These are phyloP conservation scores for Pipistrellus pipistrellus DNA, from an alignment of 2,797 vertebrate species.

Conservation along the genomic window DNA sequence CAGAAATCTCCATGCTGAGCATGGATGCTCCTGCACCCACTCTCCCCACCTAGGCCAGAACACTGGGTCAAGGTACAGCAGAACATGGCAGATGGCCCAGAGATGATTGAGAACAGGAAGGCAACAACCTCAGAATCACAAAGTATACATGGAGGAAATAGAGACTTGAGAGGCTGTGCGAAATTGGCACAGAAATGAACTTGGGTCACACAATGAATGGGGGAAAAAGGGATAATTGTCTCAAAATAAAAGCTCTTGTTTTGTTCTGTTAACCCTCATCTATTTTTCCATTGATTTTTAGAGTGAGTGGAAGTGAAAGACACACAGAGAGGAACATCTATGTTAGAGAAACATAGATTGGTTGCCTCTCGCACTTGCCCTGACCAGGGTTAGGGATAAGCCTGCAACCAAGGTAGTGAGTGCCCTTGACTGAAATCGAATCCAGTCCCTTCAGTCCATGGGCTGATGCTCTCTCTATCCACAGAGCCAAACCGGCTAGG, in stretches of 20 bases:
- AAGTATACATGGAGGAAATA: neutral
- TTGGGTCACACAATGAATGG: neutral
- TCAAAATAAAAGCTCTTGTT: neutral
- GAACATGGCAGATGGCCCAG: conserved; percentile 29
- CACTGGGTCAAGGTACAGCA: neutral
- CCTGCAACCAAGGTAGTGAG: too few relatives aligned
- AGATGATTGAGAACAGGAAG: neutral
- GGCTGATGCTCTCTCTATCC: too few relatives aligned
- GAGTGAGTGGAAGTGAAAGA: too few relatives aligned
- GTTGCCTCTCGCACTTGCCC: too few relatives aligned
- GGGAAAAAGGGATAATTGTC: neutral
- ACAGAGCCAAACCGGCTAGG: too few relatives aligned
- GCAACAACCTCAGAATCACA: neutral
- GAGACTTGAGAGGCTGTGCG: neutral
- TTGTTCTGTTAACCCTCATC: too few relatives aligned
- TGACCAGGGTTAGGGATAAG: too few relatives aligned
- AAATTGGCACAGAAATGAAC: neutral
- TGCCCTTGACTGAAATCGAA: too few relatives aligned
- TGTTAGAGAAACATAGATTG: too few relatives aligned
- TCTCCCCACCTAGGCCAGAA: neutral
- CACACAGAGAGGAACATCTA: too few relatives aligned
- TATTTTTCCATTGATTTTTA: too few relatives aligned
- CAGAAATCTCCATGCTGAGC: neutral
- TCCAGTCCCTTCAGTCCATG: too few relatives aligned
- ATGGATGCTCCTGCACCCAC: neutral